Base-by-base conservation (phyloP, 2,797 vertebrate genomes). In the Schizopygopsis malacanthus region DNA sequence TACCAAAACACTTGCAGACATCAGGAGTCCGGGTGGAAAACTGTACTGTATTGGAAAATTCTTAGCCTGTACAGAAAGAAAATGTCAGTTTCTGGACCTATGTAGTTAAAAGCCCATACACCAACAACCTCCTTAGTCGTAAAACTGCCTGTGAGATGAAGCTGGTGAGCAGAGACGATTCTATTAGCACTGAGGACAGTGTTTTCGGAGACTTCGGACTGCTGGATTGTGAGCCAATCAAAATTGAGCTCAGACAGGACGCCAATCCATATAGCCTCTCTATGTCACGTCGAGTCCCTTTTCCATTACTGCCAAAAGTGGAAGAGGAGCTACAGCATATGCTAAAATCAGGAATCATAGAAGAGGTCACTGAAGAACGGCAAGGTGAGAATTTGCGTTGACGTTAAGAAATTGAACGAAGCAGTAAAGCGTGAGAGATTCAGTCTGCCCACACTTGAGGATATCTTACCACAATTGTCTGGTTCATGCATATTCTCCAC, bases 301-400 rank as follows among this genome's bases (percentile, higher is more conserved):
- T 89, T 59, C 76, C 65, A 1, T 12, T 84, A 7, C 63, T 85
- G 15, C 61, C 50, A 16, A 80, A 87, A 59, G 61, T 85, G n/a
- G 61, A 85, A 39, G 56, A 84, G 20, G 70, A 88, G n/a, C 43
- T 83, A 4, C 45, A 70, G 6, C 28, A 2, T 0, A 79, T 86
- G 82, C 45, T 72, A 2, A 16, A 1, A 33, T 47, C 50, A 12
- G 77, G 65, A 15, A 69, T 87, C 10, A 87, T 79, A 11, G 33
- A 72, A n/a, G 28, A 81, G 22, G 63, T 84, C 7, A 87, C 52
- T 0, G 71, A 63, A 25, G 10, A 82, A 80, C 0, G 11, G 33
- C 1, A 81, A 87, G 20, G 25, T 79, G 10, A 87, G 45, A 45
- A 79, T 90, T 4, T 89, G 71, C 5, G 25, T 86, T 3, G 65